Evolutionary conservation across 2,113 vertebrate species (phyloP).

Genomic region (Formicarius rufipectus): DNA sequence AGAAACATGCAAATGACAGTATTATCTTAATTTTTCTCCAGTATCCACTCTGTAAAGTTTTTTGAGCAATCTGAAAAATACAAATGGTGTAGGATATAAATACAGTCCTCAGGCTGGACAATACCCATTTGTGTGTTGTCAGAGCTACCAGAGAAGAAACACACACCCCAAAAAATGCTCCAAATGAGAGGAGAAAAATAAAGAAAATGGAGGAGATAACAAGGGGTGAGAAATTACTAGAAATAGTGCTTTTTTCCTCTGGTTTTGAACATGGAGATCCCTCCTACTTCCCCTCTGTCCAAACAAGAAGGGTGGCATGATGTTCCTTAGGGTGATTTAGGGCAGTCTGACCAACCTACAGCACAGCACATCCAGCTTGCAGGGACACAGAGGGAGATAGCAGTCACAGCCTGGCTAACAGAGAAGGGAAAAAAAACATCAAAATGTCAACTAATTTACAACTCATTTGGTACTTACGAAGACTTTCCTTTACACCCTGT

Average conservation of each 20-base stretch:
- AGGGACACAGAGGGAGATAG: not conserved
- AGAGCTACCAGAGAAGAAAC: not conserved
- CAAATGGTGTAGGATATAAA: not conserved
- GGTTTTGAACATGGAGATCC: not conserved
- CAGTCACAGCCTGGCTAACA: not conserved
- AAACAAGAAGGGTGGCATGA: not conserved
- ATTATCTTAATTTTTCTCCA: not conserved
- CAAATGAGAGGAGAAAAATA: not conserved
- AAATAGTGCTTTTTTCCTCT: not conserved
- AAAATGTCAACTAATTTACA: conserved; percentile 44
- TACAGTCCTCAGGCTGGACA: not conserved
- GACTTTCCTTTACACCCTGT: not conserved
- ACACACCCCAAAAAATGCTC: fast-evolving
- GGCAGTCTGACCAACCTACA: not conserved
- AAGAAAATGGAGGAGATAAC: not conserved
- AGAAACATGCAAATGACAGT: not conserved
- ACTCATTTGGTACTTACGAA: conserved; percentile 47
- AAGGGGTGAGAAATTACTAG: fast-evolving
- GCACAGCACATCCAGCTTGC: not conserved
- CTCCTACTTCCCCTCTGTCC: not conserved
- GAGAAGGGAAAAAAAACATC: not conserved
- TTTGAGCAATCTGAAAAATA: not conserved
- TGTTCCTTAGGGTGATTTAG: not conserved
- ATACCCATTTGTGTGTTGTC: not conserved
- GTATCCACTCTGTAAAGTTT: not conserved